phyloP scores from a whole-genome alignment of 1,140 invertebrate genomes.

The Drosophila sp. region DNA sequence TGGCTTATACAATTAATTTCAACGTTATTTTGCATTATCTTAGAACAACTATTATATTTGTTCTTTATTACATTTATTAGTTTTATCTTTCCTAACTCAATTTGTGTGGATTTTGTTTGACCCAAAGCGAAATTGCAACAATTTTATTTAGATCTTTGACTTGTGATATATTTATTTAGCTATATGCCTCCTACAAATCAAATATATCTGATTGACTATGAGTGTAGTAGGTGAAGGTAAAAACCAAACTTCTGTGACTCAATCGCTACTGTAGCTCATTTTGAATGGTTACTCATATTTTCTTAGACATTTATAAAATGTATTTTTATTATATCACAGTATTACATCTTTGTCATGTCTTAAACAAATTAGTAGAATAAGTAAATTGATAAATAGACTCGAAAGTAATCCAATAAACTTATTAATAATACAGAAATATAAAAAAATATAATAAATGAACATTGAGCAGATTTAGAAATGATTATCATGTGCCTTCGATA shows the following conservation, averaged over 20 bases:
- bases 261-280: no score
- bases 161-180: conserved; percentile 7
- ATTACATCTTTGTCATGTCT: no score
- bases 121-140: conserved; percentile 1
- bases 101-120: conserved; percentile 9
- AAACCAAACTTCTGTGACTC: no score
- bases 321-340: no score
- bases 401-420: no score
- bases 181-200: neutral
- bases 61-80: neutral
- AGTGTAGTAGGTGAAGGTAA: no score
- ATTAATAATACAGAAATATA: no score
- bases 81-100: neutral
- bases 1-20: neutral
- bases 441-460: neutral
- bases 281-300: no score
- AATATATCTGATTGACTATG: neutral
- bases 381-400: no score
- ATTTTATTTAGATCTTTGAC: conserved; percentile 6
- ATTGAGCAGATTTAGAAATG: neutral
- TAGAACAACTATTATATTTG: neutral
- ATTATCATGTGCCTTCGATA: conserved; percentile 87
- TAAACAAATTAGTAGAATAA: no score
- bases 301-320: no score
- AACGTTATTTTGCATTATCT: neutral